Evolutionary conservation across 2,797 vertebrate species (phyloP), one percentile per base, ranked within the genome.

Genomic region (Euthynnus affinis): DNA sequence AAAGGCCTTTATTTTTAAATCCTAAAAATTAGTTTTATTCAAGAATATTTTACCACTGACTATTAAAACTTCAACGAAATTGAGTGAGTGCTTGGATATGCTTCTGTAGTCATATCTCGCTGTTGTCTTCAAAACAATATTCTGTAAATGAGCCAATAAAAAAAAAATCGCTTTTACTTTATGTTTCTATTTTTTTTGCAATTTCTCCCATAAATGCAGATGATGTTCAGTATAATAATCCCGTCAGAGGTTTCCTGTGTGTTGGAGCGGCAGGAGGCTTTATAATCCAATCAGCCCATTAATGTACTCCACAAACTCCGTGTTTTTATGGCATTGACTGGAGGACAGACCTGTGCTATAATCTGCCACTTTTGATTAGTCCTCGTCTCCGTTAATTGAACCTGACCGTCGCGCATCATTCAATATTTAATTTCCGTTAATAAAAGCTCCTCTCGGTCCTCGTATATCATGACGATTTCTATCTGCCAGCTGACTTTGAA

Each of bases 381-480:
- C 44, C 17, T 49, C 46, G 46, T 49, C 46, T 49, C 46, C 15
- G 8, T 42, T 37, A 68, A 52, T 23, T 55, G n/a, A 69, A 32
- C 12, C 55, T 27, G 56, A 22, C 37, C 55, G 9, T 6, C 32
- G 44, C 32, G 48, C 27, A 42, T 62, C 25, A 52, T 48, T 65
- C 44, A 29, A 27, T 80, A 22, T 78, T 80, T 67, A 2, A 81
- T 70, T 64, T 72, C n/a, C 59, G 29, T 60, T 52, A 70, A 76
- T 79, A 67, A 71, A 76, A 71, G 32, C 67, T 51, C 23, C 52
- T 42, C 18, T 2, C 13, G 23, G 25, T 46, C 15, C 42, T 60
- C 71, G 32, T 65, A 53, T 3, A 58, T 63, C 46, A 60, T 1
- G 20, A 52, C 3, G 65, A 52, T 34, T 37, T 32, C 29, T 60